phyloP scores from a whole-genome alignment of 2,113 vertebrate species.

The Accipiter virgatus region DNA sequence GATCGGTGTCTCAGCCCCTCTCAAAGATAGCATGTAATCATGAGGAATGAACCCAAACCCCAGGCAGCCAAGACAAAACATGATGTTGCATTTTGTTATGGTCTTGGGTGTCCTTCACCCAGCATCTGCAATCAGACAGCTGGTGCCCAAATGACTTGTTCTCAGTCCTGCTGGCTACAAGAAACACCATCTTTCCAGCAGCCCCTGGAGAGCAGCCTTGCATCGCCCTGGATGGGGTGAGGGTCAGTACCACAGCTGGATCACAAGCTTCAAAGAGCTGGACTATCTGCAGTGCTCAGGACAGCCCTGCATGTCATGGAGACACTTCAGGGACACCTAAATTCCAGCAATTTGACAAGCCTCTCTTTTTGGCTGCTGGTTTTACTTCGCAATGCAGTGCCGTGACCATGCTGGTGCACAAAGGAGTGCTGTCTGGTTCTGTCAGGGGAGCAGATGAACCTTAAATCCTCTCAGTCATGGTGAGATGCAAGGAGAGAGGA shows the following conservation, averaged over 20 bases:
- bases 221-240: not conserved
- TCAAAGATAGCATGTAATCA: not conserved
- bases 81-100: not conserved
- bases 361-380: not conserved
- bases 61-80: conserved; percentile 18
- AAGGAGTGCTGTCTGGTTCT: not conserved
- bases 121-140: not conserved
- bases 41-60: not conserved
- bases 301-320: not conserved
- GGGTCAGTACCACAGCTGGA: not conserved
- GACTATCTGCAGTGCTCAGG: not conserved
- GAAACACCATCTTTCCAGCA: not conserved
- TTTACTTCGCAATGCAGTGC: not conserved
- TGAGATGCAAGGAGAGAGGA: not conserved
- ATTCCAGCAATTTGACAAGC: not conserved
- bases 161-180: not conserved
- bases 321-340: not conserved
- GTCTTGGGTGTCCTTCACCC: not conserved
- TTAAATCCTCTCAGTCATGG: not conserved
- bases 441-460: not conserved
- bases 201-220: not conserved
- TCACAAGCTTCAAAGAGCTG: not conserved
- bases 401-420: not conserved
- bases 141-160: not conserved
- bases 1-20: not conserved